Evolutionary conservation across 2,113 vertebrate species (phyloP).

Genomic region (Sylvia atricapilla): DNA sequence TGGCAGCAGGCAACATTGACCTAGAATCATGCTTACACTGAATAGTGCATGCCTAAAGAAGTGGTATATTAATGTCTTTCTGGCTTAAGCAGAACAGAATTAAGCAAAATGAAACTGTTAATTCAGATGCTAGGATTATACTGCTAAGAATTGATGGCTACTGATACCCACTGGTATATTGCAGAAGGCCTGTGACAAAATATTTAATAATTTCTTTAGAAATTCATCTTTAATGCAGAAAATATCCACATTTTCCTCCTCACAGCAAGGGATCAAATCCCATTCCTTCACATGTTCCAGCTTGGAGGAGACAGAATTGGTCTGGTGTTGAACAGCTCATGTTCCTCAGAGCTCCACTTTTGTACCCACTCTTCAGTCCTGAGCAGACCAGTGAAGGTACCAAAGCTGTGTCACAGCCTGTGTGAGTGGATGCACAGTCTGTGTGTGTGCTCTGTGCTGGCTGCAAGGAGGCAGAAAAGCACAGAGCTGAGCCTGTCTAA

Average conservation of each 20-base stretch:
- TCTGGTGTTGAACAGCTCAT: background rate
- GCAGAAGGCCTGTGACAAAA: background rate
- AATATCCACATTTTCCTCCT: background rate
- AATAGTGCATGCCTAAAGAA: background rate
- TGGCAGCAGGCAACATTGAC: background rate
- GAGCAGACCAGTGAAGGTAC: background rate
- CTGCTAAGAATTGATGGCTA: background rate
- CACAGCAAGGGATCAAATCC: background rate
- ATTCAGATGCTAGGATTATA: background rate
- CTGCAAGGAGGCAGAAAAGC: background rate
- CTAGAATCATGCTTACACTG: background rate
- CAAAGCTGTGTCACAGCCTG: background rate
- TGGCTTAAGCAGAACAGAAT: background rate
- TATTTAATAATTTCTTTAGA: background rate
- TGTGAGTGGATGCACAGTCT: accelerated
- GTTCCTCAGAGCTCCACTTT: background rate
- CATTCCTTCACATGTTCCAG: background rate
- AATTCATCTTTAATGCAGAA: background rate
- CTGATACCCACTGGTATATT: background rate
- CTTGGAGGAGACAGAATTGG: background rate
- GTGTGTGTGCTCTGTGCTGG: background rate
- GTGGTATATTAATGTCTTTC: background rate
- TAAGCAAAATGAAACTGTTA: conserved; percentile 7
- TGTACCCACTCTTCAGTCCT: background rate
- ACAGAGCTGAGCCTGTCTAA: background rate